These are phyloP conservation scores for Echinarachnius parma DNA, from an alignment of 53 echinoderm and acorn worm genomes.

Conservation along the genomic window DNA sequence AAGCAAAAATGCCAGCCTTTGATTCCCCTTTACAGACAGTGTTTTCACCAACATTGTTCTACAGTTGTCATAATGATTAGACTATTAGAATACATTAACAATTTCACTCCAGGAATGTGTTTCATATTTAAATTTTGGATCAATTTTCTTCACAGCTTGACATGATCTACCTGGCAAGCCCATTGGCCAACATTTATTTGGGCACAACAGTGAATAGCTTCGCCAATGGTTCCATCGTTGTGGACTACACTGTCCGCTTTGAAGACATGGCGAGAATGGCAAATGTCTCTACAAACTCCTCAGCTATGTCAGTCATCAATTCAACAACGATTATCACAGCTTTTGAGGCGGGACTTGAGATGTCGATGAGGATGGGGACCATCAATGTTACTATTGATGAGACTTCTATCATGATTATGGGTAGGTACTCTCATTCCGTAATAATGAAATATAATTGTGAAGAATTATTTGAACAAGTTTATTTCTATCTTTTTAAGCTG, in stretches of 20 bases:
- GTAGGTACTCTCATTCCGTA: constrained; percentile 11
- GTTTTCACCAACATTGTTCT: too few species aligned
- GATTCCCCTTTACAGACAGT: too few species aligned
- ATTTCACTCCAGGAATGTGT: too few species aligned
- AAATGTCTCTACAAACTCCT: neutral
- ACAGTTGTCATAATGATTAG: too few species aligned
- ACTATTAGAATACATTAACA: too few species aligned
- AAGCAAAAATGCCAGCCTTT: too few species aligned
- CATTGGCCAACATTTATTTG: constrained; percentile 25
- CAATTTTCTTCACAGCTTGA: too few species aligned
- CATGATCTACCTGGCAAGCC: constrained; percentile 45
- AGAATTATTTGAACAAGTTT: too few species aligned
- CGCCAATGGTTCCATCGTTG: constrained; percentile 54
- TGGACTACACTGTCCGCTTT: constrained; percentile 40
- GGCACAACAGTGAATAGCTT: constrained; percentile 45
- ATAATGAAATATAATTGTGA: too few species aligned
- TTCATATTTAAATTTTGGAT: too few species aligned
- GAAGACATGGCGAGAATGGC: neutral
- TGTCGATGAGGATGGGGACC: constrained; percentile 13
- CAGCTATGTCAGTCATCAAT: constrained; percentile 16
- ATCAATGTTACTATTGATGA: constrained; percentile 51
- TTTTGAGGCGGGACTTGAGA: constrained; percentile 40
- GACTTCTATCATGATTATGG: constrained; percentile 36
- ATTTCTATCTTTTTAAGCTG: too few species aligned
- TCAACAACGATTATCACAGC: constrained; percentile 23